Evolutionary conservation across 2,797 vertebrate genomes (phyloP).

Genomic region (Masticophis lateralis): DNA sequence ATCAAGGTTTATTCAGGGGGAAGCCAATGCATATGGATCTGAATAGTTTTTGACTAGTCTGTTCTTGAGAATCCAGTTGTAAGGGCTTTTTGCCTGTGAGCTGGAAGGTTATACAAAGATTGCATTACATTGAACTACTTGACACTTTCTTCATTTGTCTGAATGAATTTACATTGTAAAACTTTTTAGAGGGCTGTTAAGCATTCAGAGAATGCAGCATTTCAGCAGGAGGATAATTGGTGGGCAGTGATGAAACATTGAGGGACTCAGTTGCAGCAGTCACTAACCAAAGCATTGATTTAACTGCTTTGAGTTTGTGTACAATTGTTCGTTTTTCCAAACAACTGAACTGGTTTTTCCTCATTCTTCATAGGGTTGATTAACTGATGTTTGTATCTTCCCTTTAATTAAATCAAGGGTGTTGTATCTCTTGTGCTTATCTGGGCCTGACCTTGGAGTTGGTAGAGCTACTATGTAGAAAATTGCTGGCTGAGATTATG

Average conservation of each 20-base stretch:
- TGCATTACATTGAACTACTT: neutral
- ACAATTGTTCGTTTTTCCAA: neutral
- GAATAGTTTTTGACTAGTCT: neutral
- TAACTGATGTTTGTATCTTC: neutral
- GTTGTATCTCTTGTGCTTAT: neutral
- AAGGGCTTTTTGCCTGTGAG: neutral
- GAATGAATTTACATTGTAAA: neutral
- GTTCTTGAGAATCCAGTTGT: neutral
- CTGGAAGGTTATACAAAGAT: neutral
- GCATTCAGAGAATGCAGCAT: neutral
- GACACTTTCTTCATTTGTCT: neutral
- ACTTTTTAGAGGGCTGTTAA: neutral
- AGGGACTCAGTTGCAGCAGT: neutral
- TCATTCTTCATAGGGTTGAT: neutral
- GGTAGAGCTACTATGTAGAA: neutral
- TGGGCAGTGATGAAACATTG: neutral
- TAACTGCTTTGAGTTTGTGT: neutral
- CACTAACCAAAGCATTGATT: neutral
- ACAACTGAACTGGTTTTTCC: neutral
- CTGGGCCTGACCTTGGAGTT: neutral
- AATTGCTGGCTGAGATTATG: neutral
- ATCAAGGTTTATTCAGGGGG: neutral
- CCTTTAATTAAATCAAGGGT: neutral
- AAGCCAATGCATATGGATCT: neutral
- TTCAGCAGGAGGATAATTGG: neutral